Base-by-base conservation (phyloP, 2,797 vertebrate genomes). In the Merluccius polli region DNA sequence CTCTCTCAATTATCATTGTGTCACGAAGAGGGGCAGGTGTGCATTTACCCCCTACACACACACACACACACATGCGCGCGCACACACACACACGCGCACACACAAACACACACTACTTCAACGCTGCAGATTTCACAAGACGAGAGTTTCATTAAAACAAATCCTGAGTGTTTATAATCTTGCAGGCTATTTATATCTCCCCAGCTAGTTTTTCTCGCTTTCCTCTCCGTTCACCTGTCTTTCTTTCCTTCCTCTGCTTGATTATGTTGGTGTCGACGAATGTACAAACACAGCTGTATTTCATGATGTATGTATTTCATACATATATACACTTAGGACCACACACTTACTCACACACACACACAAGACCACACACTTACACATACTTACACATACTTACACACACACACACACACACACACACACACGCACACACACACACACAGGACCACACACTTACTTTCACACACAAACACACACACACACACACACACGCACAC, bases 261-360 rank as follows among this genome's bases (percentile, higher is more conserved):
- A 91, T 91, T 82, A 87, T 79, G 81, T 84, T 81, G 87, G 83
- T 77, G 77, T 89, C 80, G 41, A 73, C 84, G 75, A 78, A 38
- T 30, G 71, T 83, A 75, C 78, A 83, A 83, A 85, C 77, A 83
- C 81, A 84, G 79, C 82, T 87, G 81, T 88, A 79, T 63, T 82
- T 85, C 83, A 91, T 90, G 52, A 83, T 90, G 91, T 87, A 92
- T 92, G 89, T 83, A 90, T 85, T 31, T 24, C 31, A 10, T 21
- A 72, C 16, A 52, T 32, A 52, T 1, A 68, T 67, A 71, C 44
- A 32, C 70, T 13, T 52, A 29, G 21, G 36, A 24, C 21, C 52
- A 52, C 35, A 72, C 52, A 72, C 31, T 38, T 36, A 59, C 63
- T 69, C 16, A 59, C 44, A 59, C 2, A 68, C 72, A 71, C 44